Evolutionary conservation across 1,140 invertebrate species (phyloP), one percentile per base, ranked within the genome.

Genomic region (Trichogramma pretiosum): DNA sequence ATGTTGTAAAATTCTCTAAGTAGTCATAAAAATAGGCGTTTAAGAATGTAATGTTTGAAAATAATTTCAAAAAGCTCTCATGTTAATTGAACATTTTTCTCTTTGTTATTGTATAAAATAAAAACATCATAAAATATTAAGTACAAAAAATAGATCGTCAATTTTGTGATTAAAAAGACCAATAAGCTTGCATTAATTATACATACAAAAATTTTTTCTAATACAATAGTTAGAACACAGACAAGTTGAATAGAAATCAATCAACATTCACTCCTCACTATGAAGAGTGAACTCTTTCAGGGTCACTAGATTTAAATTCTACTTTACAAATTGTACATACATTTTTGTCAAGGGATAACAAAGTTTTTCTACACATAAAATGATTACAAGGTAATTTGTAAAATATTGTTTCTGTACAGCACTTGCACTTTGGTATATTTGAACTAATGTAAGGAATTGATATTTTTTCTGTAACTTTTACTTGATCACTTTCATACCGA

Each of bases 321-420:
- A 18, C 13, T 18, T 51, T 50, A 55, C 68, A 70, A 18, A 22
- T 42, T n/a, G 37, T 45, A 50, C 67, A 70, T 22, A 51, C 48
- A 7, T 52, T 53, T 36, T 58, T 53, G 36, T 54, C 21, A 22
- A 46, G 48, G n/a, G 53, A 56, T 19, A 58, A 48, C 48, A 71
- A 51, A 17, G 57, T 21, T 52, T 64, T 65, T 30, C 68, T 63
- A 52, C 73, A 75, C 28, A 70, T 34, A 9, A 70, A 46, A 57
- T 74, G 72, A 24, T 64, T 48, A 50, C 72, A 75, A 30, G 72
- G 72, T 10, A 75, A 54, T 52, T 52, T 59, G 56, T 72, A 75
- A 45, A 72, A 53, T 43, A 65, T 56, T 44, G 46, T 58, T 39
- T 59, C 46, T 13, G 28, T 23, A 45, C 62, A 63, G 54, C 72